These are phyloP conservation scores for Drosophila athabasca DNA, from an alignment of 1,140 invertebrate genomes.

Conservation along the genomic window DNA sequence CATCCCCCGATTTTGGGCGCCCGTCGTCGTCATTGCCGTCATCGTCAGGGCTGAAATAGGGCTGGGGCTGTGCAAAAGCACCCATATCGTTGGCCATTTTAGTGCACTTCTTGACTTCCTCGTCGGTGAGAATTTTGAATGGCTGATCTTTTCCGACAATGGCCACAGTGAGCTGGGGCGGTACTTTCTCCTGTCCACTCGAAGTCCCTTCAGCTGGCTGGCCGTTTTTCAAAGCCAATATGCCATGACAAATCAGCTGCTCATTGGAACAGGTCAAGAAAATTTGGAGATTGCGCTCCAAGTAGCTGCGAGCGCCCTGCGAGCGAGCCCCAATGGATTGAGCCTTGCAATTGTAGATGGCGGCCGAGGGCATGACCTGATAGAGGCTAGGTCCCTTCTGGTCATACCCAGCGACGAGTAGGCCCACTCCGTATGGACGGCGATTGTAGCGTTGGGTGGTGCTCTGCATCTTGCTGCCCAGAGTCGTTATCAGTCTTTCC, in stretches of 20 bases:
- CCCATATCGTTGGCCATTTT: neutral
- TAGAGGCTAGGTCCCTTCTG: conserved; percentile 98
- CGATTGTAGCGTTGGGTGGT: conserved; percentile 99
- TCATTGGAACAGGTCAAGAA: conserved; percentile 90
- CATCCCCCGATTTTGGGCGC: too few relatives aligned
- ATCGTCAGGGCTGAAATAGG: too few relatives aligned
- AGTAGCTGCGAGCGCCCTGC: conserved; percentile 98
- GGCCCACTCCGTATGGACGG: conserved; percentile 98
- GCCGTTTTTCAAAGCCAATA: conserved; percentile 96
- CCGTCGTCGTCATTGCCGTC: too few relatives aligned
- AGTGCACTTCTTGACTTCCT: neutral
- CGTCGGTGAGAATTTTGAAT: neutral
- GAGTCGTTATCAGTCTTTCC: conserved; percentile 90
- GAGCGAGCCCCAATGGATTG: conserved; percentile 99
- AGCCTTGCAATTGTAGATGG: conserved; percentile 98
- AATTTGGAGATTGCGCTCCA: conserved; percentile 95
- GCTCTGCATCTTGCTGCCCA: conserved; percentile 98
- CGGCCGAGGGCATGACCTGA: conserved; percentile 99
- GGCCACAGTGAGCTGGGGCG: neutral
- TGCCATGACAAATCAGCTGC: conserved; percentile 96
- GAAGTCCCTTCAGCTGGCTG: conserved; percentile 93
- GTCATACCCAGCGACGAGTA: conserved; percentile 98
- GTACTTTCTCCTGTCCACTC: conserved; percentile 29
- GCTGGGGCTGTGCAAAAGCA: too few relatives aligned
- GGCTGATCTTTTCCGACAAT: conserved; percentile 8